These are phyloP conservation scores for Sphaerophoria taeniata DNA, from an alignment of 2,888 invertebrate species.

Conservation along the genomic window DNA sequence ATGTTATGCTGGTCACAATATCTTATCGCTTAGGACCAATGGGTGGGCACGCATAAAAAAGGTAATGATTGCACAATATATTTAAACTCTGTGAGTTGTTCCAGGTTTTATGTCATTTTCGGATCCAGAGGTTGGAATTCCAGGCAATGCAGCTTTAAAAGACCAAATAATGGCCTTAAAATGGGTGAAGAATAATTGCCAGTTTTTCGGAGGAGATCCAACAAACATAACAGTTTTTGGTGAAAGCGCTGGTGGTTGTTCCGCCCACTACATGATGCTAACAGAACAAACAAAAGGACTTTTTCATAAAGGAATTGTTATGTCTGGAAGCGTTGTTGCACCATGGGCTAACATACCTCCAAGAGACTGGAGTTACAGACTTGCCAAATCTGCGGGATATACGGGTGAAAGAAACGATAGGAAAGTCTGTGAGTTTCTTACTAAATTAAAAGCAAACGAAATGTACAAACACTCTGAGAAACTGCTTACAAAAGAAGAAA, in stretches of 20 bases:
- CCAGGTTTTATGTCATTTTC: constrained; percentile 83
- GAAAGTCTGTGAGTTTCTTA: constrained; percentile 81
- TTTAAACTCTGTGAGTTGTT: constrained; percentile 25
- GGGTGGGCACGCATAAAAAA: constrained; percentile 74
- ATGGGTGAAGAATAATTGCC: constrained; percentile 84
- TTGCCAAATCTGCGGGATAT: constrained; percentile 81
- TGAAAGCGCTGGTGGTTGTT: constrained; percentile 84
- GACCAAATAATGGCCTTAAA: constrained; percentile 84
- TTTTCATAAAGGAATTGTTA: constrained; percentile 81
- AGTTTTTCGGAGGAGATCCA: constrained; percentile 84
- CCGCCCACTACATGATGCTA: constrained; percentile 83
- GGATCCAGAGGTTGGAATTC: constrained; percentile 83
- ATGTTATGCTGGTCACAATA: constrained; percentile 83
- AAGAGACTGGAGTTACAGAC: constrained; percentile 78
- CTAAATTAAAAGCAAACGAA: constrained; percentile 78
- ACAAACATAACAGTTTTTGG: constrained; percentile 84
- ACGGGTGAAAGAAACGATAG: constrained; percentile 80
- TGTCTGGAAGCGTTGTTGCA: constrained; percentile 80
- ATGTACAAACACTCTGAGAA: constrained; percentile 80
- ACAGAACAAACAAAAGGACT: constrained; percentile 83
- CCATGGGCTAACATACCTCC: constrained; percentile 80
- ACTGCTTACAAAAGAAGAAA: constrained; percentile 80
- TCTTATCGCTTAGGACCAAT: constrained; percentile 84
- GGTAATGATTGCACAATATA: background rate
- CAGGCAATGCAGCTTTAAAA: constrained; percentile 84